Evolutionary conservation across 2,888 invertebrate genomes (phyloP), one percentile per base, ranked within the genome.

Genomic region (Acleris literana): DNA sequence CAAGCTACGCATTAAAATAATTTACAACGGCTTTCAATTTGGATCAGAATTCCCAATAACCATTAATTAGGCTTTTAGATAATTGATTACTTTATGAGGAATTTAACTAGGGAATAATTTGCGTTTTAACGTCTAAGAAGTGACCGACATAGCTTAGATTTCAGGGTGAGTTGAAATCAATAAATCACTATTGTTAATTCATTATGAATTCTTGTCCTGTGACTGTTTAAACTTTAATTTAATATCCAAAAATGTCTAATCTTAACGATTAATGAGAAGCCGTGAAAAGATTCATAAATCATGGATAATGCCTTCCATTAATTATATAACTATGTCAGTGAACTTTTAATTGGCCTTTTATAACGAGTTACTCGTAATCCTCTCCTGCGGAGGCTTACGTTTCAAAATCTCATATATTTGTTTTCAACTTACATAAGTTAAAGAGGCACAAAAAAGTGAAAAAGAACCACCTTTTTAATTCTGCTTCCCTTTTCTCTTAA

Each of bases 51-150:
- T 43, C 54, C 33, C 16, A 17, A 44, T 44, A 25, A 17, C 44
- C 44, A 56, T 56, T 22, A 44, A 56, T 44, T 20, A 25, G 25
- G 18, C 56, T 16, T 44, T 56, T 20, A 43, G 44, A 33, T 18
- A 25, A 56, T 56, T 56, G 13, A 56, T 56, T 25, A 22, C 44
- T 44, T 44, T 20, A 25, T 18, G n/a, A 20, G 43, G 39, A 55
- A 55, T 55, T 55, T 39, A 16, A n/a, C 44, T 44, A 5, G n/a
- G 54, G 54, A 20, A 43, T 55, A 39, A 55, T 43, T 55, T 20
- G 44, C 56, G 56, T 33, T 33, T 25, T 56, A 56, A 56, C 44
- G 20, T 55, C 54, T 13, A 17, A 55, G 17, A 43, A 43, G 56
- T 25, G 56, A 56, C 20, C 56, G 43, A 22, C 16, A 44, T 56